Evolutionary conservation across 2,113 vertebrate species (phyloP).

Genomic region (Poicephalus gulielmi): DNA sequence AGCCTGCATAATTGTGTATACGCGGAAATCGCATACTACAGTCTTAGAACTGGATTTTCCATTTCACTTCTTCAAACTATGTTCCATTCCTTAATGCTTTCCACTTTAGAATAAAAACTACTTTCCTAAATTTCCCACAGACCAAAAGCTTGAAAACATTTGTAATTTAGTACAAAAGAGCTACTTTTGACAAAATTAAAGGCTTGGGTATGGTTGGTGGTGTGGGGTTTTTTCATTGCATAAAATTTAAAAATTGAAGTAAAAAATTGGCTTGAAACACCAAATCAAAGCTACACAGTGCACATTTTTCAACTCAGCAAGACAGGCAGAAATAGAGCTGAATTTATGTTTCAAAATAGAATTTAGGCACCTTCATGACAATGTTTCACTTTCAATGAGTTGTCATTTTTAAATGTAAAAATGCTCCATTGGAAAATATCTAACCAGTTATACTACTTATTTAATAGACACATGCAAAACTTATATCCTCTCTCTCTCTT

Average conservation of each 20-base stretch:
- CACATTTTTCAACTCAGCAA: background rate
- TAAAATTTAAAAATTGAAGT: background rate
- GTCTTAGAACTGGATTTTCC: background rate
- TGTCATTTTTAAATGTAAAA: background rate
- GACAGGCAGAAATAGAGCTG: background rate
- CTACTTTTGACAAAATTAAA: slow-evolving; percentile 19
- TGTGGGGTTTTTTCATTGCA: background rate
- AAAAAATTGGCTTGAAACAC: background rate
- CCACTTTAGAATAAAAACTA: background rate
- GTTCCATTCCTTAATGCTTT: slow-evolving; percentile 1
- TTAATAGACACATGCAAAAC: slow-evolving; percentile 13
- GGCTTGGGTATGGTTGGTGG: background rate
- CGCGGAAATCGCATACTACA: background rate
- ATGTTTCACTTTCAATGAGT: background rate
- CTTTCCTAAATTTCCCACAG: background rate
- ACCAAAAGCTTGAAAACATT: slow-evolving; percentile 1
- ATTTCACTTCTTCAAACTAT: background rate
- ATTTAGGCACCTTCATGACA: background rate
- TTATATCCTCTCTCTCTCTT: background rate
- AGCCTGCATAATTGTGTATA: background rate
- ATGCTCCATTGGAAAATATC: background rate
- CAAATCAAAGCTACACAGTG: background rate
- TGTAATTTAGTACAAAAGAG: background rate
- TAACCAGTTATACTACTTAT: background rate
- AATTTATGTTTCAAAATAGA: background rate